These are phyloP conservation scores for Philhelius pedissequus DNA, from an alignment of 2,888 invertebrate genomes.

Conservation along the genomic window DNA sequence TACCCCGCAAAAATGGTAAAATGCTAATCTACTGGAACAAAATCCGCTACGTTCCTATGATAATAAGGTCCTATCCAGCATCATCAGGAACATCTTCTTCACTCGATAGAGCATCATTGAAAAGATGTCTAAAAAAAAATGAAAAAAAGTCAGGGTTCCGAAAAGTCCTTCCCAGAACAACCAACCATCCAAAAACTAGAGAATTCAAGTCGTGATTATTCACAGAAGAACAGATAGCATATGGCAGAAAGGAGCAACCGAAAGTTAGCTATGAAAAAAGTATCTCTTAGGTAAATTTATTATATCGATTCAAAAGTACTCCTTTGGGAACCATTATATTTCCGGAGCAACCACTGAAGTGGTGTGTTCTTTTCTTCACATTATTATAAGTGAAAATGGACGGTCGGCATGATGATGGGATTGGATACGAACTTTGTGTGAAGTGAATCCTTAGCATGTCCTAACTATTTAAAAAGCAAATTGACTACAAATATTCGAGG, in stretches of 20 bases:
- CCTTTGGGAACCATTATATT: constrained; percentile 63
- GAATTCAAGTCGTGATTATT: constrained; percentile 60
- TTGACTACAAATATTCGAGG: constrained; percentile 70
- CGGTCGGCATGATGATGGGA: neutral
- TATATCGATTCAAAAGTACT: constrained; percentile 67
- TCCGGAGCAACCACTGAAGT: constrained; percentile 20
- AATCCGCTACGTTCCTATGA: constrained; percentile 25
- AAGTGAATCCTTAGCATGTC: constrained; percentile 61
- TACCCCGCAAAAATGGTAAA: constrained; percentile 29
- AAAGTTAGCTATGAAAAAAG: constrained; percentile 54
- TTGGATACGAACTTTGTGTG: constrained; percentile 20
- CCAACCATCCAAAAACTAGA: neutral
- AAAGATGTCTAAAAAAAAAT: neutral
- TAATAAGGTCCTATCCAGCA: constrained; percentile 20
- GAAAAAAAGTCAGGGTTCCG: neutral
- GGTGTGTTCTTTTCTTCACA: constrained; percentile 21
- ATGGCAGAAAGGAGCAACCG: constrained; percentile 7
- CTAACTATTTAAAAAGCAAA: constrained; percentile 71
- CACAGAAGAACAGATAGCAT: constrained; percentile 47
- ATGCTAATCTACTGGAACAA: constrained; percentile 64
- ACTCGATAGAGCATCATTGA: constrained; percentile 28
- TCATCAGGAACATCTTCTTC: constrained; percentile 49
- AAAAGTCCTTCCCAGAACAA: neutral
- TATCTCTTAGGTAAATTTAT: constrained; percentile 61
- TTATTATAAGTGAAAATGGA: neutral